Base-by-base conservation (phyloP, 2,113 vertebrate genomes). In the Coregonus clupeaformis region DNA sequence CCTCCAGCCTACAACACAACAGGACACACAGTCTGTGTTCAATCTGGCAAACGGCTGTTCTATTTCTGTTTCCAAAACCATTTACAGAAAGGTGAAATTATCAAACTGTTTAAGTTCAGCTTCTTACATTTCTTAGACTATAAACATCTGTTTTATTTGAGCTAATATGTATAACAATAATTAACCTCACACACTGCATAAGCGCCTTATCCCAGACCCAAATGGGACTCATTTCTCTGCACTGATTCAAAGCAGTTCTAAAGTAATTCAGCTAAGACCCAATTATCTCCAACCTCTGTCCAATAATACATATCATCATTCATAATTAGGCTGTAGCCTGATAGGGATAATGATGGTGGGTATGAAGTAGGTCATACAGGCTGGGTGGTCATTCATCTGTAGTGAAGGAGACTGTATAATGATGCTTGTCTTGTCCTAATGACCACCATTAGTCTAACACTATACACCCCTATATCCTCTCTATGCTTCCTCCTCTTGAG, bases 1-100 rank as follows among this genome's bases (percentile, higher is more conserved):
- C 77, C 1, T 63, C 69, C 67, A 83, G 70, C 42, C 82, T 75
- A 57, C 7, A 67, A 49, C 29, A 55, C 1, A 66, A 49, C 45
- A 69, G 9, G 25, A 71, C 22, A 55, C n/a, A 25, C 16, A 3
- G 57, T 60, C 6, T 67, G 29, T 32, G 29, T 20, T 22, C 20
- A 60, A 16, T 24, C 57, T 60, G 4, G n/a, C 62, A 12, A 64
- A 27, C 62, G 18, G 3, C 49, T 52, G 49, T 18, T 52, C 49
- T 4, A 18, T 18, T 52, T 52, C 3, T 1, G 3, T 16, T 52
- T 52, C 16, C 16, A 4, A 52, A 24, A 14, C 62, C 7, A 64
- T 25, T 25, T 25, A n/a, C n/a, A 22, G 57, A 7, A 22, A 16
- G n/a, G n/a, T 20, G 57, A 59, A 9, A 59, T 22, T 16, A 49